Conservation (phyloP, 2,888 invertebrate genomes). For the Rhodophaea formosa region DNA sequence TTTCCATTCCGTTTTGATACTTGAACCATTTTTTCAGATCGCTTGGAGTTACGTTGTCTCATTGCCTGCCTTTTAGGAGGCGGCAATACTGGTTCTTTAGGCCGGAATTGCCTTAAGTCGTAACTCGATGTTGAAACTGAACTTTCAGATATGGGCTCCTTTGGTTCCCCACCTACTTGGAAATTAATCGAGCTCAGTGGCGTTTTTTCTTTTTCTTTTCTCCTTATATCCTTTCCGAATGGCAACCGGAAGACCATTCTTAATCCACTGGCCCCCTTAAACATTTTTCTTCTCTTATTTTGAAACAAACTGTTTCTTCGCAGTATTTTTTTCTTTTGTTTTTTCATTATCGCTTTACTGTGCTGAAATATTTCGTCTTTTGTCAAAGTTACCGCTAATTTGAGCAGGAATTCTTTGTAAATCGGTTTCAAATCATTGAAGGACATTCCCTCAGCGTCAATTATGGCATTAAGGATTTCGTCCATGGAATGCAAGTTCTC, state of each 20-base stretch:
- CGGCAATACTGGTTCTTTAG: conserved; percentile 74
- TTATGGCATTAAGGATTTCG: conserved; percentile 92
- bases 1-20: conserved; percentile 69
- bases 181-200: conserved; percentile 44
- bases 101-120: conserved; percentile 82
- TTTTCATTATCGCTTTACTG: conserved; percentile 93
- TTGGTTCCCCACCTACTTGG: conserved; percentile 34
- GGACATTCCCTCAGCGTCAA: conserved; percentile 95
- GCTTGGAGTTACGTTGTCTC: conserved; percentile 65
- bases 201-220: conserved; percentile 53
- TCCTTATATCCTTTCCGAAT: conserved; percentile 69
- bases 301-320: conserved; percentile 79
- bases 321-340: conserved; percentile 87
- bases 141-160: conserved; percentile 77
- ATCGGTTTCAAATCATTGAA: conserved; percentile 95
- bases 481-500: conserved; percentile 94
- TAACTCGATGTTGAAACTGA: conserved; percentile 83
- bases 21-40: conserved; percentile 64
- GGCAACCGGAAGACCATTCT: conserved; percentile 84
- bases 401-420: conserved; percentile 93
- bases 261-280: conserved; percentile 82
- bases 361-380: conserved; percentile 95
- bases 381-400: conserved; percentile 93
- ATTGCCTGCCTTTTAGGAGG: conserved; percentile 67
- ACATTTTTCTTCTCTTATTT: conserved; percentile 81